Evolutionary conservation across 2,888 invertebrate species (phyloP).

Genomic region (Diarsia brunnea): DNA sequence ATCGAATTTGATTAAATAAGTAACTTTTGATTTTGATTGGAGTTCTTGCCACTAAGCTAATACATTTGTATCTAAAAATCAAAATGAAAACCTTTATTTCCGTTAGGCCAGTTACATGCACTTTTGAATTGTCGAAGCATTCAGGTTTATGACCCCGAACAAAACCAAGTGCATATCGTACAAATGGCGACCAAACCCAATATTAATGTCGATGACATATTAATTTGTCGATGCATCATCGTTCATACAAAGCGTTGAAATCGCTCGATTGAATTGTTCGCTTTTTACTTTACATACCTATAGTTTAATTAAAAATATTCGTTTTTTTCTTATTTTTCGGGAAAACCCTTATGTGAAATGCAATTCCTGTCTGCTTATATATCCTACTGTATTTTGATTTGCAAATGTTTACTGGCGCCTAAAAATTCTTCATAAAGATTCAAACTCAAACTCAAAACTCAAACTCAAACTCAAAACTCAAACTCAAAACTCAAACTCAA

Average conservation of each 20-base stretch:
- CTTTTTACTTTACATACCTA: slow-evolving; percentile 5
- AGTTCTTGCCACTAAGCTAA: background rate
- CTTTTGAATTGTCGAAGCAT: no score
- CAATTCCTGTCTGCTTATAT: background rate
- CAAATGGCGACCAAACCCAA: background rate
- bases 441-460: no score
- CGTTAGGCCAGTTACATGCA: no score
- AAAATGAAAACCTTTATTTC: no score
- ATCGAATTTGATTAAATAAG: background rate
- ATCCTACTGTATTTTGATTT: no score
- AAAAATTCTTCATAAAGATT: background rate
- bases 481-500: no score
- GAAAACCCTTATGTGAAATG: background rate
- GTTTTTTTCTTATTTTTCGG: background rate
- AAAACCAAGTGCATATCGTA: slow-evolving; percentile 7
- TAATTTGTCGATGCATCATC: slow-evolving; percentile 3
- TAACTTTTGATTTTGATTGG: background rate
- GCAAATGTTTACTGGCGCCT: background rate
- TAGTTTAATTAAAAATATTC: background rate
- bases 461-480: no score
- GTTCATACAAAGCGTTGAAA: slow-evolving; percentile 4
- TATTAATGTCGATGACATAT: slow-evolving; percentile 9
- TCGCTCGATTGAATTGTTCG: background rate
- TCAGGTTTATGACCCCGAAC: background rate
- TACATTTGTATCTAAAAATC: no score